Evolutionary conservation across 2,113 vertebrate species (phyloP).

Genomic region (Phycodurus eques): DNA sequence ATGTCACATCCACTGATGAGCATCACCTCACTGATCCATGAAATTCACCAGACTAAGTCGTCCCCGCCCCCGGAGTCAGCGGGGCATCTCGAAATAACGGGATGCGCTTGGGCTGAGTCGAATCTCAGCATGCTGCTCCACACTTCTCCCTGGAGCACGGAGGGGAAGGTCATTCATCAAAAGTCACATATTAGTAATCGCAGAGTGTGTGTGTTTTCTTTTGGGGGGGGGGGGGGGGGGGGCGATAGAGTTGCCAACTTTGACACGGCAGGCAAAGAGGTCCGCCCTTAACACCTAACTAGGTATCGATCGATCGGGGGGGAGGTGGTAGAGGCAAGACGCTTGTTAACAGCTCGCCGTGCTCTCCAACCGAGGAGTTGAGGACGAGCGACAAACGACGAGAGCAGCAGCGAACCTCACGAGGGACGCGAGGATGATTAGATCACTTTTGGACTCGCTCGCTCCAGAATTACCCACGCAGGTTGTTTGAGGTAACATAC

Average conservation of each 20-base stretch:
- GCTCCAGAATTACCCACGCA: conserved; percentile 3
- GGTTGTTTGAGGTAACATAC: conserved; percentile 33
- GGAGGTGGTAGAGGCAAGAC: not conserved
- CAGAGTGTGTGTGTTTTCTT: conserved; percentile 32
- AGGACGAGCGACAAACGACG: conserved; percentile 42
- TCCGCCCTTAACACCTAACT: conserved; percentile 45
- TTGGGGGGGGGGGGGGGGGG: conserved; percentile 9
- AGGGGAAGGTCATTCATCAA: conserved; percentile 56
- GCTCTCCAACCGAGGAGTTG: conserved; percentile 16
- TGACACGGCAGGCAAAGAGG: conserved; percentile 23
- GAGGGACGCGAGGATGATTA: conserved; percentile 23
- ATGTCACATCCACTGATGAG: conserved; percentile 52
- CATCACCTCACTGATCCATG: conserved; percentile 48
- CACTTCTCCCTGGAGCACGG: conserved; percentile 34
- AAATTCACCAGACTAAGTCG: conserved; percentile 24
- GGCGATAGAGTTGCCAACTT: conserved; percentile 31
- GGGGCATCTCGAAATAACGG: conserved; percentile 25
- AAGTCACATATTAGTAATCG: conserved; percentile 58
- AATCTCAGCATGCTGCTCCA: conserved; percentile 40
- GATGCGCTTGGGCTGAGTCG: conserved; percentile 21
- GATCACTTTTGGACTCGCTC: conserved; percentile 22
- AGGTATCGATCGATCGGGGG: conserved; percentile 17
- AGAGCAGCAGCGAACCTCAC: conserved; percentile 29
- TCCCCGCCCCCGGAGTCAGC: conserved; percentile 6
- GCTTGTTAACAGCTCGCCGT: conserved; percentile 2